Conservation (phyloP, 2,797 vertebrate species). For the Artibeus lituratus region DNA sequence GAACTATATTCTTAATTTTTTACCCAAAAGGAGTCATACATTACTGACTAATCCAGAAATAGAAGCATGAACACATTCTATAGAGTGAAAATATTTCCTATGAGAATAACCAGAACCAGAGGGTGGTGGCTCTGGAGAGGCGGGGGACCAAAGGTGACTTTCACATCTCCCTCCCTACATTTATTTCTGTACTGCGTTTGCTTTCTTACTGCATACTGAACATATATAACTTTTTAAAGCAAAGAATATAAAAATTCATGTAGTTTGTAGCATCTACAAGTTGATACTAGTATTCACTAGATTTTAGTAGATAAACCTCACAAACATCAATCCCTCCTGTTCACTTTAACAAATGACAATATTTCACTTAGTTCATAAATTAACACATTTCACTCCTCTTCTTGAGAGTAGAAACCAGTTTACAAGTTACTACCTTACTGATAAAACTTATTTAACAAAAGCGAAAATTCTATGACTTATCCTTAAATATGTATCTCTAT, state of each 20-base stretch:
- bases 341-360: not conserved
- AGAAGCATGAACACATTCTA: not conserved
- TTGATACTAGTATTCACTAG: not conserved
- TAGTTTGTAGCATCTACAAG: not conserved
- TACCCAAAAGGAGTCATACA: not conserved
- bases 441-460: not conserved
- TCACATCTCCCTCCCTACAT: not conserved
- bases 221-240: not conserved
- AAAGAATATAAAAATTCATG: not conserved
- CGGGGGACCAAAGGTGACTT: not conserved
- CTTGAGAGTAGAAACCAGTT: not conserved
- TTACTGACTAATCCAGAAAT: constrained; percentile 8
- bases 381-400: not conserved
- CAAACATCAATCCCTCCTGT: not conserved
- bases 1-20: not conserved
- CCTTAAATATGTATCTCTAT: constrained; percentile 13
- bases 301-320: constrained; percentile 6
- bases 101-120: not conserved
- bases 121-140: not conserved
- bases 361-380: constrained; percentile 6
- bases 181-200: not conserved
- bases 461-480: not conserved
- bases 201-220: not conserved
- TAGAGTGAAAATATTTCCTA: not conserved
- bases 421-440: not conserved